These are phyloP conservation scores for Corvus hawaiiensis DNA, from an alignment of 2,113 vertebrate species.

Conservation along the genomic window DNA sequence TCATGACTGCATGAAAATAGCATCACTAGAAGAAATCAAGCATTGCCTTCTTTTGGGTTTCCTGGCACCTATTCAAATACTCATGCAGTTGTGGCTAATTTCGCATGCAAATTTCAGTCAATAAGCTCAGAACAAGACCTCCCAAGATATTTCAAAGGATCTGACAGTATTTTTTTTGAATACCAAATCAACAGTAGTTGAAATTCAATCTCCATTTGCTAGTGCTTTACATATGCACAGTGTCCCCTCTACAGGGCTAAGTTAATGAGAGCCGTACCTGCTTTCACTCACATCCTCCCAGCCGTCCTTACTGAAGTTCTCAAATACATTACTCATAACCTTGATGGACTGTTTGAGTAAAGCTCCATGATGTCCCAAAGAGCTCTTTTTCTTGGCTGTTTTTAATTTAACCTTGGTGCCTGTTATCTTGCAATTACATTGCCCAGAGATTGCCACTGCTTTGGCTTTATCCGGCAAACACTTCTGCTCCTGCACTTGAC, in stretches of 20 bases:
- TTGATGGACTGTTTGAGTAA: constrained; percentile 86
- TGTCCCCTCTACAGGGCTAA: constrained; percentile 87
- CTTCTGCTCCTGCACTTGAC: constrained; percentile 72
- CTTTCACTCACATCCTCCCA: constrained; percentile 94
- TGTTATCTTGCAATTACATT: constrained; percentile 64
- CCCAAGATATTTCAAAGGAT: constrained; percentile 99
- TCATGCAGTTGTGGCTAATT: constrained; percentile 97
- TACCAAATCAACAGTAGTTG: constrained; percentile 97
- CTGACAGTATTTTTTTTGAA: constrained; percentile 96
- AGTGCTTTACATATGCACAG: constrained; percentile 90
- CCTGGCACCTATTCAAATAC: constrained; percentile 94
- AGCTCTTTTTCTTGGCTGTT: constrained; percentile 74
- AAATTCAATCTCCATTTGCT: constrained; percentile 98
- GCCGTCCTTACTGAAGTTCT: constrained; percentile 88
- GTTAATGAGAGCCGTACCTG: constrained; percentile 95
- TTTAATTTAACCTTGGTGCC: constrained; percentile 84
- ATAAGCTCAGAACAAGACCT: constrained; percentile 98
- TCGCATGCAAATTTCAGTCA: constrained; percentile 99
- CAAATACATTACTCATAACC: constrained; percentile 82
- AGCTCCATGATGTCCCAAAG: constrained; percentile 73
- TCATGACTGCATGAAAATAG: constrained; percentile 96
- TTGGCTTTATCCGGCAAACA: constrained; percentile 74
- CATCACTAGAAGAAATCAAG: constrained; percentile 96
- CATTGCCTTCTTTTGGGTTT: constrained; percentile 90
- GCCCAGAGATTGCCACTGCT: constrained; percentile 58